Conservation (phyloP, 2,888 invertebrate species). For the Leucozona laternaria region DNA sequence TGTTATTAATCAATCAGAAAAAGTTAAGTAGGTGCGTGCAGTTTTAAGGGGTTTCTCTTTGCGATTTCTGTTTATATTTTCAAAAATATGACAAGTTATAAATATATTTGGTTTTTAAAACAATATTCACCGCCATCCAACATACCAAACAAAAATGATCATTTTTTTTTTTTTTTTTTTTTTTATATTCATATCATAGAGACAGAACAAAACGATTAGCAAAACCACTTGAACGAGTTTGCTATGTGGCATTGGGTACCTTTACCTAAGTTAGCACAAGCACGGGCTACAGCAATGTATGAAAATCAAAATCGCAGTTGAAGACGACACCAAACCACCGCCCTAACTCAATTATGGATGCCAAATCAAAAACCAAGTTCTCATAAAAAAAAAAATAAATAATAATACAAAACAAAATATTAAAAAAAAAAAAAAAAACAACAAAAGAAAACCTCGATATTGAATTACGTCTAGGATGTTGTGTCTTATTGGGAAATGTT, state of each 20-base stretch:
- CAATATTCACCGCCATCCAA: not conserved
- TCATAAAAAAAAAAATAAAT: not conserved
- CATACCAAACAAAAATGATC: constrained; percentile 27
- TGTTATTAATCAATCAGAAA: constrained; percentile 34
- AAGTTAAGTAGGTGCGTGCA: not conserved
- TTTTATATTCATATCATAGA: constrained; percentile 3
- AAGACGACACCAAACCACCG: constrained; percentile 60
- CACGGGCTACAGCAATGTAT: not conserved
- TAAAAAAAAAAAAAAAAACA: not conserved
- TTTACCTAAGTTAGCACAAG: not conserved
- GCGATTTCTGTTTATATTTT: not conserved
- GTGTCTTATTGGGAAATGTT: constrained; percentile 44
- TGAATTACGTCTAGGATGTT: constrained; percentile 55
- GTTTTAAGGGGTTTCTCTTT: not conserved
- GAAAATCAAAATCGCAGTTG: not conserved
- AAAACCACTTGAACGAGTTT: constrained; percentile 37
- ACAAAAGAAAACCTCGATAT: constrained; percentile 26
- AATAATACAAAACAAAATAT: not conserved
- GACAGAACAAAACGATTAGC: constrained; percentile 23
- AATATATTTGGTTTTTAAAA: not conserved
- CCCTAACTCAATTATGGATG: constrained; percentile 70
- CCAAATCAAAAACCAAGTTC: constrained; percentile 21
- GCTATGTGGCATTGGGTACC: constrained; percentile 13
- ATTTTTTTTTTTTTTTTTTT: constrained; percentile 11
- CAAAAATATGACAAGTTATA: too few species aligned